A percentile compares a stretch with the other conserved stretches of the same genome.
These are phyloP conservation scores for Syngnathoides biaculeatus DNA, from an alignment of 2,113 vertebrate species.

Conservation along the genomic window DNA sequence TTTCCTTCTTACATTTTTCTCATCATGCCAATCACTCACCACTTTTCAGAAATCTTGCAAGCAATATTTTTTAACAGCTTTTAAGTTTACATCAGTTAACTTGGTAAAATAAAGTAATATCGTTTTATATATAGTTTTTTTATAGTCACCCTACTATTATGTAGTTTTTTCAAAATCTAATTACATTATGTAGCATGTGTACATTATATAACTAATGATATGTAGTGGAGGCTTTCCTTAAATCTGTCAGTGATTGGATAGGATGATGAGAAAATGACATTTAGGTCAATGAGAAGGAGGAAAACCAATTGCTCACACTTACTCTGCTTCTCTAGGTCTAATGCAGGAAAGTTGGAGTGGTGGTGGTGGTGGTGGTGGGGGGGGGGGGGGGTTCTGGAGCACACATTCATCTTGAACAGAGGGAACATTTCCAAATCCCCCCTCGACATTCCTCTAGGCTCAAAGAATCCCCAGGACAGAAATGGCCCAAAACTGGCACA, in stretches of 20 bases:
- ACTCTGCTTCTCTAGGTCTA: conserved; percentile 21
- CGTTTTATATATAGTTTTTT: too few species aligned
- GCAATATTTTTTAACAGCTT: too few species aligned
- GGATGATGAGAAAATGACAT: conserved; percentile 1
- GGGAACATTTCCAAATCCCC: conserved; percentile 65
- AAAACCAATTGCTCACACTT: conserved; percentile 10
- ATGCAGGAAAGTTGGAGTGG: conserved; percentile 25
- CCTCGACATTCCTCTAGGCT: conserved; percentile 70
- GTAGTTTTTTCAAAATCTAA: not conserved
- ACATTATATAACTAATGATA: not conserved
- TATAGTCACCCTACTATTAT: too few species aligned
- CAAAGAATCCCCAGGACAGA: conserved; percentile 68
- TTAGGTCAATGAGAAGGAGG: conserved; percentile 6
- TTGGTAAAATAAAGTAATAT: too few species aligned
- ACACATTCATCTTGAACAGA: conserved; percentile 67
- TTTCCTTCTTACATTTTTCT: too few species aligned
- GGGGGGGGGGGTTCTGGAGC: conserved; percentile 11
- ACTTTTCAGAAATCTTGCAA: too few species aligned
- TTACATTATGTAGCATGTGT: not conserved
- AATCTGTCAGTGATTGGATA: not conserved
- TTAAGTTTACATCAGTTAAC: too few species aligned
- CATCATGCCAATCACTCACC: too few species aligned
- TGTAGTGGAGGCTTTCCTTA: not conserved
- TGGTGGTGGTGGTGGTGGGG: conserved; percentile 17
- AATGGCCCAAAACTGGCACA: conserved; percentile 72